Evolutionary conservation across 2,888 invertebrate species (phyloP).

Genomic region (Helicoverpa assulta): DNA sequence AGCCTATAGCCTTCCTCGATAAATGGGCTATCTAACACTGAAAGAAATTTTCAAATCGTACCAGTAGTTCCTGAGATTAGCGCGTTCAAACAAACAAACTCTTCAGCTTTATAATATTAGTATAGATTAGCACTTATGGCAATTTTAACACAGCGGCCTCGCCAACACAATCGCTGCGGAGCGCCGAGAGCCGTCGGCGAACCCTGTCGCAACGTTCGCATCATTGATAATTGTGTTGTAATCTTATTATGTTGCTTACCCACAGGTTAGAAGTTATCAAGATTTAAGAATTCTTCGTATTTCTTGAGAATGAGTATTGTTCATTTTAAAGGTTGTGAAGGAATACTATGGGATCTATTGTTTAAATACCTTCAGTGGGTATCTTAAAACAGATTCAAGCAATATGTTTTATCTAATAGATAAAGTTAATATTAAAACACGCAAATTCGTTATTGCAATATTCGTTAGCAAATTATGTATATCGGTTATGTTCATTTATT

Average conservation of each 20-base stretch:
- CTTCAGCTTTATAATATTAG: too few species aligned
- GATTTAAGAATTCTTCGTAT: conserved; percentile 72
- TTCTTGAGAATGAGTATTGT: conserved; percentile 74
- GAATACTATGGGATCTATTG: conserved; percentile 65
- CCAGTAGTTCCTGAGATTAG: too few species aligned
- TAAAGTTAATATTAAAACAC: conserved; percentile 25
- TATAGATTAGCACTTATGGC: conserved; percentile 45
- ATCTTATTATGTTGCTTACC: conserved; percentile 84
- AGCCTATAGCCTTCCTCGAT: too few species aligned
- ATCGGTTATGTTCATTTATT: too few species aligned
- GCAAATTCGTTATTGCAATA: conserved; percentile 15
- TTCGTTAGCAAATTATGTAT: neutral
- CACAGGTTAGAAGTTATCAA: conserved; percentile 79
- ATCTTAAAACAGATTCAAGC: conserved; percentile 33
- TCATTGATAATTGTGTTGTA: conserved; percentile 85
- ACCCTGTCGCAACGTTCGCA: conserved; percentile 76
- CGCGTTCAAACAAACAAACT: too few species aligned
- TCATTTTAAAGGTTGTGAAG: conserved; percentile 70
- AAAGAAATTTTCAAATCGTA: too few species aligned
- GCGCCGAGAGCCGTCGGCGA: conserved; percentile 59
- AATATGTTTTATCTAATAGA: conserved; percentile 16
- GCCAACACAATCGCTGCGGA: conserved; percentile 60
- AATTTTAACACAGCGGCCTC: conserved; percentile 44
- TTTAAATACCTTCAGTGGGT: conserved; percentile 52
- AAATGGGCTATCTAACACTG: too few species aligned